Evolutionary conservation across 2,888 invertebrate species (phyloP), one percentile per base, ranked within the genome.

Genomic region (Incurvaria masculella): DNA sequence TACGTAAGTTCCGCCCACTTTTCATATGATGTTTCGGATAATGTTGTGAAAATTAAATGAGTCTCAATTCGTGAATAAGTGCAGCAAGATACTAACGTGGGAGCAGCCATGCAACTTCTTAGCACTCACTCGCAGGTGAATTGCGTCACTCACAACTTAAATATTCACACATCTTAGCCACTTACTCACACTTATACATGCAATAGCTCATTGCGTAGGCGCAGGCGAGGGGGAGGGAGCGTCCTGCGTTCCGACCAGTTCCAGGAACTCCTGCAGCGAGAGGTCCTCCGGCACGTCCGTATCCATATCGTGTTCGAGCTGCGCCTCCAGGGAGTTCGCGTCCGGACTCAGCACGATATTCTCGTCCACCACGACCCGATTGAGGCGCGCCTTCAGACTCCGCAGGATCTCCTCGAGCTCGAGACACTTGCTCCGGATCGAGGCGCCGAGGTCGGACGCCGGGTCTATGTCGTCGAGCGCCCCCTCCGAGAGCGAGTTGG

Each of bases 261-360:
- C 76, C 26, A 76, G 63, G 51, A 80, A 80, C 56, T 80, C 79
- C 54, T 79, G 79, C 6, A 79, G 64, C 17, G 79, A 79, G 42
- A 80, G 59, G 44, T 80, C 79, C 55, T 80, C 79, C 56, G 78
- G 79, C 50, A 79, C 79, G 51, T 79, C 79, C 4, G 79, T 80
- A 51, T 79, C 79, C 55, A 80, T 58, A 54, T 80, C 79, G 51
- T 79, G 76, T 56, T 79, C 79, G 4, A 80, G 61, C 56, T 79
- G 71, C 10, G 78, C 72, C 55, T 79, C 79, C 59, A 74, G 60
- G 0, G 76, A 76, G 57, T 76, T 76, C 2, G 69, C 76, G 42
- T 79, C 79, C 1, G 79, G 79, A 50, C 79, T 79, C 10, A 79
- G 62, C 2, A 79, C 67, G 43, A 79, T 79, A 49, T 79, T 79